Base-by-base conservation (phyloP, 92 coral and sea anemone species). In the Parazoanthus darwini region DNA sequence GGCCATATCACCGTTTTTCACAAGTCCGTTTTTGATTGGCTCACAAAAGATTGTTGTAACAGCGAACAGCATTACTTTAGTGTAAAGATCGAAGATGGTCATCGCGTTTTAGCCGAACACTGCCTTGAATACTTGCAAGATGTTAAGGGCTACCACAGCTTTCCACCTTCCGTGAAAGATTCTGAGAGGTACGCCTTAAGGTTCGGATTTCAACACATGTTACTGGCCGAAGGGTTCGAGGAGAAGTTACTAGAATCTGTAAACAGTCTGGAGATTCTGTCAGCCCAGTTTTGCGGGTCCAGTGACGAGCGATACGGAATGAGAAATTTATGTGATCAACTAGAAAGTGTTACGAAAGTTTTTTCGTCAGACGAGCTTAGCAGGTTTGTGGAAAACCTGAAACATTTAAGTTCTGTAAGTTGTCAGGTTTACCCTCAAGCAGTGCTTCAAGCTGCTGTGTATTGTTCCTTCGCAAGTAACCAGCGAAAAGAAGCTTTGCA, bases 1-100 rank as follows among this genome's bases (percentile, higher is more conserved):
- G 86, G 77, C 6, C 78, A 67, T 70, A 44, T 83, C 23, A 71
- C 65, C 78, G 16, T 83, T 68, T 83, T 83, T 66, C 86, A 83
- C 25, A 83, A 83, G 29, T 83, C 86, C 76, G 86, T 83, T 68
- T 83, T 15, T 66, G 86, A 83, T 43, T 83, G 86, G 86, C 78
- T 83, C 59, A 83, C 77, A 83, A 83, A 50, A 42, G 78, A 70
- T 29, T 4, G 26, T 29, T 42, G 10, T 42, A 29, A 68, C 6
- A 68, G 77, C 13, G 74, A 83, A n/a, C 38, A 83, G 2, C 86
- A 83, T 67, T 70, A 43, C 43, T 83, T 83, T 43, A 83, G 86
- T 83, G 86, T 83, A 46, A 66, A 50, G 18, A 25, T 70, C 23
- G 25, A 16, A 83, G 74, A 83, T 43, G 86, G 86, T 9, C 86